Evolutionary conservation across 1,140 invertebrate species (phyloP), one percentile per base, ranked within the genome.

Genomic region (Leptonema lineaticorne): DNA sequence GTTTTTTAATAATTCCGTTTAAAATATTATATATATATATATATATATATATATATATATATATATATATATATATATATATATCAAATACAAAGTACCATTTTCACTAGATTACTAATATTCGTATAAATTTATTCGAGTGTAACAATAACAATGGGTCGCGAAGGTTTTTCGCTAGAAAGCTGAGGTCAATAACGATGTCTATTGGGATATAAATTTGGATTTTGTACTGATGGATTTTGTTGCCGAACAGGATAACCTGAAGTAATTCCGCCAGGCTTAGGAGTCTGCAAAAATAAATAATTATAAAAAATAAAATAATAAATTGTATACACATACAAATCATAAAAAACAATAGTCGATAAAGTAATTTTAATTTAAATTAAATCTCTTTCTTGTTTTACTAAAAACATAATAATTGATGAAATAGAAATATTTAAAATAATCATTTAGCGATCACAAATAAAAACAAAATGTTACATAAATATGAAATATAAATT

Each of bases 211-310:
- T 81, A 82, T 63, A 81, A 78, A 63, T 78, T 80, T 3, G 76
- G 77, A 74, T 78, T 82, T 73, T 80, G 80, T 2, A 81, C 79
- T 30, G 78, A 78, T 3, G 78, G 76, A 67, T 79, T 80, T 20
- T 77, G 76, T 67, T 81, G 81, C 30, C 81, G 79, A 0, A 83
- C 80, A 0, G 80, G 80, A 69, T 83, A 83, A 5, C 81, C 81
- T 68, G 81, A 79, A 0, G 81, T 82, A 26, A 83, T 83, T 48
- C 79, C 79, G 63, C 80, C 80, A 2, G 79, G 78, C 67, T 82
- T 82, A 18, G 77, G 58, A 27, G 74, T 75, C 81, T 82, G 74
- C 6, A 74, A 76, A 45, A 69, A 63, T 67, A 18, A 63, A 20
- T 14, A 27, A 37, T 28, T 58, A 9, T 57, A 46, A 7, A 65